Evolutionary conservation across 1,140 invertebrate species (phyloP).

Genomic region (Homalodisca vitripennis): DNA sequence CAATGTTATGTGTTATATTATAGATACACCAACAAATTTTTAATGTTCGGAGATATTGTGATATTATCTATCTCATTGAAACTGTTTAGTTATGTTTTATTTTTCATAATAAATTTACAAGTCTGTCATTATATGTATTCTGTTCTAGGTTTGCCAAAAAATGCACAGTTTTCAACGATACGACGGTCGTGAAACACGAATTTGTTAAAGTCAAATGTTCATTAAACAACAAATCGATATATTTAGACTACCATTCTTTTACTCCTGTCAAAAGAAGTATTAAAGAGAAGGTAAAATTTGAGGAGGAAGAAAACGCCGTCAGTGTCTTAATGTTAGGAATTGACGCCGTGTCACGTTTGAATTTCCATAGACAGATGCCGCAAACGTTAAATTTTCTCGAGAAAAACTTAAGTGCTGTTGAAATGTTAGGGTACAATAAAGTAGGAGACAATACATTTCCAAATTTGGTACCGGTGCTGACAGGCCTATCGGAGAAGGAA

Average conservation of each 20-base stretch:
- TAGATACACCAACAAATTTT: too few species aligned
- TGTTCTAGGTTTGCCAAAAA: conserved; percentile 37
- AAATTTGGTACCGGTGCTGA: conserved; percentile 49
- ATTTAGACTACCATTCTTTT: conserved; percentile 45
- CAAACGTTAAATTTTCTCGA: conserved; percentile 50
- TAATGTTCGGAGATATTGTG: too few species aligned
- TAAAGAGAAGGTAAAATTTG: neutral
- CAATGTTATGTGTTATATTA: too few species aligned
- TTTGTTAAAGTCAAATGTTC: conserved; percentile 40
- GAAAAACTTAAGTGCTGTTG: conserved; percentile 43
- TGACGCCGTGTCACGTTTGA: conserved; percentile 58
- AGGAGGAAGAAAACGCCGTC: conserved; percentile 23
- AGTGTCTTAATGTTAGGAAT: conserved; percentile 72
- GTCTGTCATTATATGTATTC: conserved; percentile 26
- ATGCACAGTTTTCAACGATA: conserved; percentile 36
- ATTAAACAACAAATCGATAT: conserved; percentile 30
- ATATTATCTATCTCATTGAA: too few species aligned
- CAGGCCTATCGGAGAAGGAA: conserved; percentile 50
- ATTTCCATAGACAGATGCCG: conserved; percentile 57
- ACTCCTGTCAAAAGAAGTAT: conserved; percentile 29
- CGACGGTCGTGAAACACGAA: conserved; percentile 34
- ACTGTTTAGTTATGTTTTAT: too few species aligned
- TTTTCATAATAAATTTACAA: too few species aligned
- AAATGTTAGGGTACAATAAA: conserved; percentile 50
- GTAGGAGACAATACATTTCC: conserved; percentile 52